Base-by-base conservation (phyloP, 53 echinoderm and acorn worm genomes). In the Echinometra lucunter region DNA sequence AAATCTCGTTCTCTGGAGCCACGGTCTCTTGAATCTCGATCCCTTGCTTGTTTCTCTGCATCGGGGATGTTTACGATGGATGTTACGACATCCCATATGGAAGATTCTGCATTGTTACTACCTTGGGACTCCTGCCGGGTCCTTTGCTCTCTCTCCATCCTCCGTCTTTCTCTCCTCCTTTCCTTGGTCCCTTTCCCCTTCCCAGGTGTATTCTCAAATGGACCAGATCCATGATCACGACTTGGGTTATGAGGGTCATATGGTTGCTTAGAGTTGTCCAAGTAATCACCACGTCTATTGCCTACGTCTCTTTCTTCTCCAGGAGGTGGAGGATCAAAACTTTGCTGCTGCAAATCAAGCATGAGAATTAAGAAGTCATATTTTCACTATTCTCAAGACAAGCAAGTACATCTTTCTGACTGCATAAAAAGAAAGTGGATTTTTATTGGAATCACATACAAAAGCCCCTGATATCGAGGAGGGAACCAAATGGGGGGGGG, bases 51-150 rank as follows among this genome's bases (percentile, higher is more conserved):
- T 13, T 85, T 13, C 3, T 85, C 49, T 1, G 45, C 85, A 49
- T 1, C 15, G 6, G 85, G 85, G 49, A 85, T 8, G 49, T 30
- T 49, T 23, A 85, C 85, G 16, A 85, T 85, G n/a, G 45, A 47
- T 12, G 85, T 53, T 7, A 85, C 85, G 40, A 85, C 85, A 85
- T 85, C 85, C 85, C 85, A 85, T 45, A 85, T 12, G 17, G 85
- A 7, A n/a, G 85, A 85, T 11, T 45, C 47, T 28, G n/a, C 28
- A 47, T 15, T 49, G 13, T 11, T 25, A n/a, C 49, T 49, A 11
- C 4, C 44, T 18, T 0, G 18, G 17, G n/a, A 25, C 28, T 45
- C n/a, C n/a, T 17, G 27, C 47, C 27, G 4, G 0, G 0, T 27
- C 28, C 7, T 74, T 13, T 53, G 53, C 27, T 82, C 45, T 27